Evolutionary conservation across 2,113 vertebrate genomes (phyloP).

Genomic region (Catharus fuscescens): DNA sequence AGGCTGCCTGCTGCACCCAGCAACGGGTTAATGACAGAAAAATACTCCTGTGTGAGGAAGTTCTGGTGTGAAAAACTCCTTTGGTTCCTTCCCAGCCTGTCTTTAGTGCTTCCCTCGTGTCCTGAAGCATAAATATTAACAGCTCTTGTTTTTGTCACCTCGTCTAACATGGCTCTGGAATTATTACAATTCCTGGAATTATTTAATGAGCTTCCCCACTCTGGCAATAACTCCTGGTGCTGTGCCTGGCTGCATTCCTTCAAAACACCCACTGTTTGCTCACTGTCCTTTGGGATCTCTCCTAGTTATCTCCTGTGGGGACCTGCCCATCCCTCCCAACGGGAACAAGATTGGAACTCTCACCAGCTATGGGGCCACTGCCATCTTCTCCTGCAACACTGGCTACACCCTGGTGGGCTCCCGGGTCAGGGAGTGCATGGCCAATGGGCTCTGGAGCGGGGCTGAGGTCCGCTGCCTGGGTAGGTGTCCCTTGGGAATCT

Average conservation of each 20-base stretch:
- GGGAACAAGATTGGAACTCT: constrained; percentile 95
- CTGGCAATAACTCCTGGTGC: rapidly evolving
- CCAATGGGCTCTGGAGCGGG: constrained; percentile 97
- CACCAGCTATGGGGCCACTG: constrained; percentile 89
- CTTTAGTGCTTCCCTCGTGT: rapidly evolving
- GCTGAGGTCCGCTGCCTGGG: constrained; percentile 91
- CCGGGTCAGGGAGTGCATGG: constrained; percentile 93
- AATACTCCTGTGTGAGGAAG: background rate
- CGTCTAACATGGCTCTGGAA: rapidly evolving
- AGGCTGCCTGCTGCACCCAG: background rate
- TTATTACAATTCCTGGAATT: background rate
- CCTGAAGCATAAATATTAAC: background rate
- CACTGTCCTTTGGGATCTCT: background rate
- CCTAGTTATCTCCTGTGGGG: constrained; percentile 94
- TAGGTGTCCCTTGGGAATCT: constrained; percentile 41
- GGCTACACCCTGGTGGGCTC: constrained; percentile 96
- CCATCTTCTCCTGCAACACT: constrained; percentile 97
- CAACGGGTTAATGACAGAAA: background rate
- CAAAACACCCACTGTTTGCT: background rate
- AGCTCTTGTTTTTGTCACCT: background rate
- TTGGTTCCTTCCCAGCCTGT: background rate
- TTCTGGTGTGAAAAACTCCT: background rate
- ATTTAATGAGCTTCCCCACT: background rate
- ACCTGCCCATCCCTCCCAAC: constrained; percentile 89
- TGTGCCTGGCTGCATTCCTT: rapidly evolving